Conservation (phyloP, 2,113 vertebrate species). For the Periophthalmodon schlosseri region DNA sequence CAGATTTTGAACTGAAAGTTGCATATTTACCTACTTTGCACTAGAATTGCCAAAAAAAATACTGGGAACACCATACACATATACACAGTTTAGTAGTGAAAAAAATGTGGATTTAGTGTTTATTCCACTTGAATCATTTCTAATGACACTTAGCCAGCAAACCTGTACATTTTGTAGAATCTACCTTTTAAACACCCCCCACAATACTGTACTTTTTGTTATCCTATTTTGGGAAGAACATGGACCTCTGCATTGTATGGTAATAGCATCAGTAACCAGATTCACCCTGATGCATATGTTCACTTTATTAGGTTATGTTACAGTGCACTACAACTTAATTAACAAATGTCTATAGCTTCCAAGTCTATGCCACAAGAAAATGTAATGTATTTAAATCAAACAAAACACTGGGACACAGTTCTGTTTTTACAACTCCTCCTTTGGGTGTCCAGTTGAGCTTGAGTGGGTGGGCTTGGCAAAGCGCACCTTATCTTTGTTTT, state of each 20-base stretch:
- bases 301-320: background rate
- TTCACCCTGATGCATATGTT: background rate
- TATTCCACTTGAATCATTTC: no score
- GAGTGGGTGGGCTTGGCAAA: slow-evolving; percentile 37
- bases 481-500: slow-evolving; percentile 55
- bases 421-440: slow-evolving; percentile 55
- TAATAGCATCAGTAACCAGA: background rate
- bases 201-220: no score
- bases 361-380: background rate
- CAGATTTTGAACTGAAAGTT: no score
- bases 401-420: background rate
- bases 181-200: no score
- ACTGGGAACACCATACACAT: no score
- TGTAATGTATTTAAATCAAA: background rate
- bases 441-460: slow-evolving; percentile 5
- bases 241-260: background rate
- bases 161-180: no score
- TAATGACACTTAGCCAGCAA: no score
- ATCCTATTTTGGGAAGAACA: background rate
- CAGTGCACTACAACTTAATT: background rate
- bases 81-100: no score
- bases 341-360: background rate
- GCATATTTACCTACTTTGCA: no score
- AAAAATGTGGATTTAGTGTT: no score
- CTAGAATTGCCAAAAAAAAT: no score